Base-by-base conservation (phyloP, 2,113 vertebrate species). In the Hydrochoerus hydrochaeris region DNA sequence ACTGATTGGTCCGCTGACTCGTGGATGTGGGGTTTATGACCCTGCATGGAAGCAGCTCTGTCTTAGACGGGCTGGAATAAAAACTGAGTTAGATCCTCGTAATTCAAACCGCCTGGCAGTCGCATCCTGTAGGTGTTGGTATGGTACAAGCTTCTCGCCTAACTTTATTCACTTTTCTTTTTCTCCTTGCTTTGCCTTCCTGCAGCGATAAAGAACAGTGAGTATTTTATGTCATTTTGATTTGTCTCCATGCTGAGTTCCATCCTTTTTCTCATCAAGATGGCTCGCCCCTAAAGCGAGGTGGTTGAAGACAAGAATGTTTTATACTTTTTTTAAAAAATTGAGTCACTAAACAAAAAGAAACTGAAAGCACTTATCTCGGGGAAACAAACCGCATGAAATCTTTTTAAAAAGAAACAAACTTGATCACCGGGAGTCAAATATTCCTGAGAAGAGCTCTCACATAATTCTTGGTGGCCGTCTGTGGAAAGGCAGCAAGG, bases 151-250 rank as follows among this genome's bases (percentile, higher is more conserved):
- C 81, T 90, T 91, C 92, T 88, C 67, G 75, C 88, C 94, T 93
- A 96, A 73, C 81, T 63, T 60, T 17, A 10, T 85, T 80, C 65
- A 19, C 81, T 52, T 4, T 96, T 87, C 96, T 95, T 95, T 96
- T 88, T 96, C 82, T 71, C 90, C 73, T 93, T 91, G 82, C 88
- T 97, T 90, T 98, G 98, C 98, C 65, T 97, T 77, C 97, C 95
- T 97, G 95, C 98, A 99, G 99, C 26, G 99, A 99, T 97, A 99
- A 99, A 98, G 99, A 99, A 95, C 99, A 99, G 99, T 99, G 98
- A 99, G 99, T 99, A 99, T 92, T 97, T 83, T 88, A n/a, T 84
- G 44, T 60, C n/a, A 49, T 54, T 91, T 97, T 88, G 44, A 10
- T 67, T 88, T 96, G 91, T 83, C 71, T 2, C 0, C 16, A 82